Evolutionary conservation across 2,113 vertebrate species (phyloP).

Genomic region (Labeo rohita): DNA sequence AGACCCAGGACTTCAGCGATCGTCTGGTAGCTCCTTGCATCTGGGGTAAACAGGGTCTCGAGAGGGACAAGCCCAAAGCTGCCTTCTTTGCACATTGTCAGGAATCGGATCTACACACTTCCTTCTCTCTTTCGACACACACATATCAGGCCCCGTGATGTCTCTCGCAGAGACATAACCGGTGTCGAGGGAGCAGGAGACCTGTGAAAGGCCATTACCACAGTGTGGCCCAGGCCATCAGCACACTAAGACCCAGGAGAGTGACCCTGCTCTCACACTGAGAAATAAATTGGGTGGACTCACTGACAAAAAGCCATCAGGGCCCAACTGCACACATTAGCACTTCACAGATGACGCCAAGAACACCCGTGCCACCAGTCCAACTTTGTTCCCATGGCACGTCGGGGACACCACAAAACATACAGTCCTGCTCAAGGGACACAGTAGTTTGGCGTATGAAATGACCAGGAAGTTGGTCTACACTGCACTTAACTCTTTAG

Average conservation of each 20-base stretch:
- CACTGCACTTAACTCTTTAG: neutral
- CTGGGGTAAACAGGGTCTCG: constrained; percentile 22
- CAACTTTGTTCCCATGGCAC: constrained; percentile 41
- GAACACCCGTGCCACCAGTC: constrained; percentile 55
- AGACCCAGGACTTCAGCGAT: constrained; percentile 10
- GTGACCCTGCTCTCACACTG: constrained; percentile 64
- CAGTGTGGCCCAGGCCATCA: constrained; percentile 58
- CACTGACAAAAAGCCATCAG: constrained; percentile 55
- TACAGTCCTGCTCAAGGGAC: constrained; percentile 47
- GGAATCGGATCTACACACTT: constrained; percentile 47
- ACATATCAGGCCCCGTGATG: constrained; percentile 17
- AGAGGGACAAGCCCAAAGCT: constrained; percentile 25
- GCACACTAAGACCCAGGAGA: constrained; percentile 65
- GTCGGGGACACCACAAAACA: constrained; percentile 33
- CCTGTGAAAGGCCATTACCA: constrained; percentile 52
- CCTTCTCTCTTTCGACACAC: constrained; percentile 40
- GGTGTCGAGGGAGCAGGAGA: neutral
- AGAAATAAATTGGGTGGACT: constrained; percentile 63
- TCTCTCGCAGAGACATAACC: neutral
- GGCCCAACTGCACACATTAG: constrained; percentile 70
- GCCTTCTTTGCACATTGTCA: constrained; percentile 52
- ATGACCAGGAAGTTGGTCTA: constrained; percentile 17
- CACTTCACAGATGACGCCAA: constrained; percentile 67
- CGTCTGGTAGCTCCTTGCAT: neutral
- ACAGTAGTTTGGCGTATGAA: neutral